Conservation (phyloP, 2,888 invertebrate species). For the Tenthredo amoena region DNA sequence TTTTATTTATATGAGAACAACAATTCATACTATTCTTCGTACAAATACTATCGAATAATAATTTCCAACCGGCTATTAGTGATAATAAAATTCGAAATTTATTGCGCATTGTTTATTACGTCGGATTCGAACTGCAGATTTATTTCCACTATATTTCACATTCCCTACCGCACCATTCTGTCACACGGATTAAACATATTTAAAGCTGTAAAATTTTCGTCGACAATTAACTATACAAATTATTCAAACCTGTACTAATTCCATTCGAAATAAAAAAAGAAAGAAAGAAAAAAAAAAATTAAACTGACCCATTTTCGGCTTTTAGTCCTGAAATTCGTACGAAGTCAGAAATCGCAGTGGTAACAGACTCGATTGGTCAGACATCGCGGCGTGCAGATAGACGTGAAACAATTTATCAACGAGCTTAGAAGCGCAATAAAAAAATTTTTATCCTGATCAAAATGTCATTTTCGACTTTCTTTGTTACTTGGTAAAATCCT, state of each 20-base stretch:
- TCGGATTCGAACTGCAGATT: background rate
- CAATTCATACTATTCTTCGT: slow-evolving; percentile 38
- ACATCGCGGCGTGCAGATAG: background rate
- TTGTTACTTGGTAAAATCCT: background rate
- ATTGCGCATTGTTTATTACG: slow-evolving; percentile 65
- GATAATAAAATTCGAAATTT: slow-evolving; percentile 77
- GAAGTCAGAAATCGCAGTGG: background rate
- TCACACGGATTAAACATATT: background rate
- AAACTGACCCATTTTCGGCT: background rate
- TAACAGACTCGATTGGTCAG: background rate
- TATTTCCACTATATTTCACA: background rate
- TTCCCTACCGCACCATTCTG: background rate
- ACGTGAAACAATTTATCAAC: background rate
- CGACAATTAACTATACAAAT: background rate
- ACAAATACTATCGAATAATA: slow-evolving; percentile 73
- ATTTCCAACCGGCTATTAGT: slow-evolving; percentile 75
- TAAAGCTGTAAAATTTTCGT: background rate
- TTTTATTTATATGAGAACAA: background rate
- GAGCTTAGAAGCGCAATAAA: background rate
- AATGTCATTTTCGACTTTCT: background rate
- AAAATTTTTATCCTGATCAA: background rate
- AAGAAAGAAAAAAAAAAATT: background rate
- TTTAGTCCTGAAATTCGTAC: background rate
- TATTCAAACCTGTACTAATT: background rate
- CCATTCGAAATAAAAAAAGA: background rate